phyloP scores from a whole-genome alignment of 2,113 vertebrate species.

The Podarcis muralis region DNA sequence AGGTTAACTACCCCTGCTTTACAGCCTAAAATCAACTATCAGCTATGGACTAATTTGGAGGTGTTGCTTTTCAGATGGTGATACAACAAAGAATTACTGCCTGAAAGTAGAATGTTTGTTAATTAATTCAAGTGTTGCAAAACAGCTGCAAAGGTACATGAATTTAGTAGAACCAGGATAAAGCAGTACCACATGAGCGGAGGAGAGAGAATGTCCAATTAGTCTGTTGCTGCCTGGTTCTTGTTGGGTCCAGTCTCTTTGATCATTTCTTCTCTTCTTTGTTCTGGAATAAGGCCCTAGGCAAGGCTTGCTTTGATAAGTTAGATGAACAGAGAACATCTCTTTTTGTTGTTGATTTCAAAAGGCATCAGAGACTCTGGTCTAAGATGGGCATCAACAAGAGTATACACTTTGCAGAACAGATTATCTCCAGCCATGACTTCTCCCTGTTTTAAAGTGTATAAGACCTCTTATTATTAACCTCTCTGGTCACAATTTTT shows the following conservation, averaged over 20 bases:
- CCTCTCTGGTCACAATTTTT: neutral
- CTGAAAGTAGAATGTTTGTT: neutral
- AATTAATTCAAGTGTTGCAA: neutral
- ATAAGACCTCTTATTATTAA: constrained; percentile 18
- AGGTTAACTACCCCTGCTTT: too few species aligned
- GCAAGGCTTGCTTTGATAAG: neutral
- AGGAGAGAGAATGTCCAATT: neutral
- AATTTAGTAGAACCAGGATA: neutral
- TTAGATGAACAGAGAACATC: neutral
- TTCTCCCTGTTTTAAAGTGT: neutral
- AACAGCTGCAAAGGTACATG: neutral
- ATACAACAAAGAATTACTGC: too few species aligned
- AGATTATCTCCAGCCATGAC: constrained; percentile 16
- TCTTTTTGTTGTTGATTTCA: neutral
- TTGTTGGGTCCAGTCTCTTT: neutral
- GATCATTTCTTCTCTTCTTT: neutral
- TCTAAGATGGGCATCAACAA: constrained; percentile 13
- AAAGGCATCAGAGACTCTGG: neutral
- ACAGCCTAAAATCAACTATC: neutral
- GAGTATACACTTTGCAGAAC: constrained; percentile 2
- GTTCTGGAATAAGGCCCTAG: neutral
- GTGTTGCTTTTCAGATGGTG: neutral
- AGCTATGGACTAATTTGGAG: neutral
- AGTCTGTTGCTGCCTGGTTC: neutral
- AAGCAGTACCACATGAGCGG: neutral